phyloP scores from a whole-genome alignment of 1,140 invertebrate genomes.

The Drosophila repleta region DNA sequence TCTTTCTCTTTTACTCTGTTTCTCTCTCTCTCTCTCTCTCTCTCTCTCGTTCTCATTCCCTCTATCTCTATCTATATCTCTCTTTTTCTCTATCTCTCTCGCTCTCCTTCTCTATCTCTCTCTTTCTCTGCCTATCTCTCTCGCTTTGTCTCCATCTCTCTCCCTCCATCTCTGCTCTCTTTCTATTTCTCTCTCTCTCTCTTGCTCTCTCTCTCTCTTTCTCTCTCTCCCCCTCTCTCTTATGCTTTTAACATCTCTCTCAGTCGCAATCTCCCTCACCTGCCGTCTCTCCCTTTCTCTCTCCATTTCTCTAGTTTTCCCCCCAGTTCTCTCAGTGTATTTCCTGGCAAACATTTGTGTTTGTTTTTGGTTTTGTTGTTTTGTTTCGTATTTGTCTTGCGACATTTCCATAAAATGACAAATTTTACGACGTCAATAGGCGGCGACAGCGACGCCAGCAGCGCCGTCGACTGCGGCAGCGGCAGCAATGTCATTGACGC shows the following conservation, averaged over 20 bases:
- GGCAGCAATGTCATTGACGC: conserved; percentile 34
- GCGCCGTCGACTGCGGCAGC: neutral
- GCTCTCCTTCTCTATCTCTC: neutral
- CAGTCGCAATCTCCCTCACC: neutral
- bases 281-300: too few relatives aligned
- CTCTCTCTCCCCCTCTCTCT: neutral
- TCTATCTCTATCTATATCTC: neutral
- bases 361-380: conserved; percentile 12
- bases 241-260: neutral
- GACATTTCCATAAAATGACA: conserved; percentile 62
- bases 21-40: too few relatives aligned
- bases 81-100: neutral
- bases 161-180: neutral
- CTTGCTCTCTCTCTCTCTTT: neutral
- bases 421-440: conserved; percentile 61
- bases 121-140: neutral
- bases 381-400: conserved; percentile 29
- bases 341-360: conserved; percentile 34
- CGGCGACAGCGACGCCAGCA: conserved; percentile 10
- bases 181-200: neutral
- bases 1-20: neutral
- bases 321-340: conserved; percentile 3
- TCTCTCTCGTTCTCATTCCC: too few relatives aligned
- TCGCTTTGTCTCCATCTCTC: neutral
- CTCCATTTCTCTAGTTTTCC: neutral